Conservation (phyloP, 2,797 vertebrate genomes). For the Schizopygopsis malacanthus region DNA sequence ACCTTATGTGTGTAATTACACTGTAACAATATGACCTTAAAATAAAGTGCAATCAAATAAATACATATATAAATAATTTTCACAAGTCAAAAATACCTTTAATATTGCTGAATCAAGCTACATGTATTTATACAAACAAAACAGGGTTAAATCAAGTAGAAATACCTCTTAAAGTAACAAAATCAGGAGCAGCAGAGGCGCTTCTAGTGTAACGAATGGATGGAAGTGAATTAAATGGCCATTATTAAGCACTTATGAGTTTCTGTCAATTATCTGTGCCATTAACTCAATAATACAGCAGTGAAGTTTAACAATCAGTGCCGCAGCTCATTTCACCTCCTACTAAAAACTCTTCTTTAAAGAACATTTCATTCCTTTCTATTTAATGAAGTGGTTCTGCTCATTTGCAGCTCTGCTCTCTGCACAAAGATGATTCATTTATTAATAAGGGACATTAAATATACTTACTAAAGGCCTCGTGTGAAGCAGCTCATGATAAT, state of each 20-base stretch:
- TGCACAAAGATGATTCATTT: constrained; percentile 73
- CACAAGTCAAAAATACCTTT: too few species aligned
- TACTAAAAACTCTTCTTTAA: constrained; percentile 74
- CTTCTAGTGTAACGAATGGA: constrained; percentile 78
- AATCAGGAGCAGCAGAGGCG: constrained; percentile 62
- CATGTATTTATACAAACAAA: neutral
- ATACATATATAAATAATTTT: too few species aligned
- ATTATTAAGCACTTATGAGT: constrained; percentile 85
- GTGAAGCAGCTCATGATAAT: constrained; percentile 66
- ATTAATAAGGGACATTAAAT: constrained; percentile 77
- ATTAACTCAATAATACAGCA: constrained; percentile 83
- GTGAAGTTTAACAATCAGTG: constrained; percentile 78
- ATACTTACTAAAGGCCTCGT: constrained; percentile 69
- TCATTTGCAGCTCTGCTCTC: constrained; percentile 74
- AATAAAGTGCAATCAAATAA: neutral
- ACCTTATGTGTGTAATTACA: neutral
- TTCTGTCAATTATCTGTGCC: constrained; percentile 85
- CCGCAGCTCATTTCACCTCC: constrained; percentile 72
- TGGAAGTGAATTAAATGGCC: constrained; percentile 82
- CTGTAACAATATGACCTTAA: neutral
- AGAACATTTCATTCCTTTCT: constrained; percentile 77
- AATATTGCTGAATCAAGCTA: too few species aligned
- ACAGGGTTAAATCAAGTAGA: neutral
- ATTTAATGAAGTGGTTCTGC: constrained; percentile 78
- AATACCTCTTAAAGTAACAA: neutral